Evolutionary conservation across 2,888 invertebrate genomes (phyloP).

Genomic region (Mythimna ferrago): DNA sequence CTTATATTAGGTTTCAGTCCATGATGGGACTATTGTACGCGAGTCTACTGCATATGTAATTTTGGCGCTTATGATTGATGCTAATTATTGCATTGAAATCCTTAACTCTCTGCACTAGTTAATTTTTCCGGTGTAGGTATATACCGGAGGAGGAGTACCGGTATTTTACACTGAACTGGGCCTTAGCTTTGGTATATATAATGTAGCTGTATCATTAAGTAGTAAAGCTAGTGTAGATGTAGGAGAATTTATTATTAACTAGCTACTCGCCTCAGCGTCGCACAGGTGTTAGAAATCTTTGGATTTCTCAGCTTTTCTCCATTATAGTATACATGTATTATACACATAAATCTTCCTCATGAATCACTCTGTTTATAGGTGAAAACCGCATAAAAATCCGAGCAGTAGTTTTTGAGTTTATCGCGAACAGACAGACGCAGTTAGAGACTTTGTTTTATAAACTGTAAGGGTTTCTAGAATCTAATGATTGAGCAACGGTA

Average conservation of each 20-base stretch:
- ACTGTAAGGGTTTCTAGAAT: not conserved
- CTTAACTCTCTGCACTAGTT: not conserved
- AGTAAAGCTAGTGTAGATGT: not conserved
- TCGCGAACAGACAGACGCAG: too few species aligned
- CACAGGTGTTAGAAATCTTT: too few species aligned
- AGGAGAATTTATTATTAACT: not conserved
- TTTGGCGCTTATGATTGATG: not conserved
- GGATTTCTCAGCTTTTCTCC: too few species aligned
- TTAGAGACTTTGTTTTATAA: too few species aligned
- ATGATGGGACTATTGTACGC: too few species aligned
- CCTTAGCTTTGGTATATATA: not conserved
- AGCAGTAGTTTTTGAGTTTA: too few species aligned
- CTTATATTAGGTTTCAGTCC: too few species aligned
- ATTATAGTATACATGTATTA: too few species aligned
- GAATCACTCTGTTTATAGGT: too few species aligned
- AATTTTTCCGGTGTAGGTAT: not conserved
- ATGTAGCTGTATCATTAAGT: not conserved
- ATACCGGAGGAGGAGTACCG: not conserved
- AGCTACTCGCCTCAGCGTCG: too few species aligned
- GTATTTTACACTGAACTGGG: constrained; percentile 12
- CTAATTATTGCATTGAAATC: not conserved
- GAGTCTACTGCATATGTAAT: not conserved
- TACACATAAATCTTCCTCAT: too few species aligned
- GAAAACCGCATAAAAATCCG: too few species aligned
- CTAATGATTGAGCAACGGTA: not conserved